Evolutionary conservation across 2,113 vertebrate genomes (phyloP), one percentile per base, ranked within the genome.

Genomic region (Brachypteracias leptosomus): DNA sequence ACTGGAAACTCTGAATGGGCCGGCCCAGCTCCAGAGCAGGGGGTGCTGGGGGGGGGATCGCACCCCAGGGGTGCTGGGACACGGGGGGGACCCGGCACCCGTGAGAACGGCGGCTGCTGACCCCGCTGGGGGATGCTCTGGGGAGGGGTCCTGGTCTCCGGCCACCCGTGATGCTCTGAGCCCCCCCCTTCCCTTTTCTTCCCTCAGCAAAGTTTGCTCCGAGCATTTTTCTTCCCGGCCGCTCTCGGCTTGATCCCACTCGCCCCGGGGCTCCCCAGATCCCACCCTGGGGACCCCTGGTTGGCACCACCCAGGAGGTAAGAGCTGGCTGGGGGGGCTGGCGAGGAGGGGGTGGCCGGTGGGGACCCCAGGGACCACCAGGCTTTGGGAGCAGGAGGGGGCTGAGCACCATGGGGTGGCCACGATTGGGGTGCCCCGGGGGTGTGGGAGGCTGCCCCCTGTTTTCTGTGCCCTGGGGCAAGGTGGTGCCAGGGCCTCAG

Each of bases 1-100:
- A 91, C 93, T 96, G 95, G 93, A 96, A 96, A 93, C 95, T 95
- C 80, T 91, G 95, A 96, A 94, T 85, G 93, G 93, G 90, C 95
- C 88, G 76, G 90, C 51, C 65, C 74, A 3, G 55, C 87, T 90
- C 73, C 92, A 58, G 89, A 67, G 40, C 49, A 3, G 85, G 75
- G 90, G 66, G 94, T 13, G n/a, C 62, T 35, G 78, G 9, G 12
- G 26, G 38, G 13, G 8, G 7, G 26, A 40, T 18, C 10, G 81
- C 76, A 42, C 38, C 88, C 84, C 79, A 6, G 33, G 74, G 87
- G 67, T n/a, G 3, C 67, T 35, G 13, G 75, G 88, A 51, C 61
- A 21, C 14, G 9, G 19, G 47, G n/a, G 77, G 42, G 31, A 33
- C 86, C 94, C 71, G 5, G 2, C 1, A 17, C 38, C 11, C 19